Evolutionary conservation across 2,888 invertebrate genomes (phyloP), one percentile per base, ranked within the genome.

Genomic region (Synanthedon vespiformis): DNA sequence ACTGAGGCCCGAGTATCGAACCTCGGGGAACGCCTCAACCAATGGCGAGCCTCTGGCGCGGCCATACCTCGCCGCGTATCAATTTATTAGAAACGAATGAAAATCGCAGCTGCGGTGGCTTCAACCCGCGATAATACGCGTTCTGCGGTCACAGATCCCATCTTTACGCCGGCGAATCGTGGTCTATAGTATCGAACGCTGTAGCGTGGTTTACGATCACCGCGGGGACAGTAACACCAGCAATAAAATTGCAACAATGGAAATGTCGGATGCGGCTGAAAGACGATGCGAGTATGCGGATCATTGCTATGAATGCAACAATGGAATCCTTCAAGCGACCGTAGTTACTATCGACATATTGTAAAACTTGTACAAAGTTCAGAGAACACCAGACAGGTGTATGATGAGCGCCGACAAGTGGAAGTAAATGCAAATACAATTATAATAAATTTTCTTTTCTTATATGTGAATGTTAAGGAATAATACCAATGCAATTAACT

Each of bases 81-180:
- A 87, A 85, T 85, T 86, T 85, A 86, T 85, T 85, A 83, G 85
- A 82, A 80, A 81, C 76, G 81, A 82, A 87, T 84, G 84, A 79
- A 80, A 85, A 75, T 74, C 81, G 74, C 67, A 74, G 74, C 77
- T 84, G 86, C 79, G 85, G 85, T 84, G 82, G 80, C 83, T 80
- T 64, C 73, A 76, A 73, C 70, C 65, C 65, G 69, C 75, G 76
- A 83, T 82, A 76, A 80, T 77, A 68, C 72, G 71, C 71, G 68
- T 71, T 72, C 68, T 86, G 86, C 80, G 86, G 85, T 85, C 77
- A 68, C 74, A 68, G 69, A 79, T 79, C 80, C 76, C 84, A 83
- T 85, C 79, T 74, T 70, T 64, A 59, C 67, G 64, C 63, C 70
- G 64, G 68, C 65, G 65, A 70, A 76, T 77, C 73, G 70, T 64